phyloP scores from a whole-genome alignment of 2,797 vertebrate species.

The Phaenicophaeus curvirostris region DNA sequence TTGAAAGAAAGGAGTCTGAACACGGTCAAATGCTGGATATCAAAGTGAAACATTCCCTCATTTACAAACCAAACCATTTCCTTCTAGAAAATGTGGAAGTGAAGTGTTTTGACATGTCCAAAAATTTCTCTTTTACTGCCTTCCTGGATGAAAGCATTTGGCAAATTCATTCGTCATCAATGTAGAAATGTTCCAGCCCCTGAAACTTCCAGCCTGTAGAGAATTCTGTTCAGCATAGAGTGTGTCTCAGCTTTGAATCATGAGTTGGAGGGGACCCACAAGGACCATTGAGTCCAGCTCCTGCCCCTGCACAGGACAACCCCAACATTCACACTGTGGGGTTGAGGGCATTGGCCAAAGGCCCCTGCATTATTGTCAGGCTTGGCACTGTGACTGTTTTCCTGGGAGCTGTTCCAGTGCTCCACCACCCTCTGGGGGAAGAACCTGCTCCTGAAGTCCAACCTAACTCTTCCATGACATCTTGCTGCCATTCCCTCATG shows the following conservation, averaged over 20 bases:
- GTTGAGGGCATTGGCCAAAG: no score
- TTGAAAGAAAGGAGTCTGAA: conserved; percentile 1
- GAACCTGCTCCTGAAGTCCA: no score
- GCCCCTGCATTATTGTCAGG: no score
- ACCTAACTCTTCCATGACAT: no score
- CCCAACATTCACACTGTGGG: no score
- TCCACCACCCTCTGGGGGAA: no score
- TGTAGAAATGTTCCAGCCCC: background rate
- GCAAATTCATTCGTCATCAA: background rate
- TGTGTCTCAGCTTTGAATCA: background rate
- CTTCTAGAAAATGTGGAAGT: conserved; percentile 50
- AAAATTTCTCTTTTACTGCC: background rate
- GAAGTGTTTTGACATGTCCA: conserved; percentile 48
- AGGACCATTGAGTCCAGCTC: no score
- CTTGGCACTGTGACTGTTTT: no score
- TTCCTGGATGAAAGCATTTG: conserved; percentile 18
- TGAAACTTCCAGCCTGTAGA: background rate
- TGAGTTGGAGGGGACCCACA: no score
- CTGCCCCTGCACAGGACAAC: no score
- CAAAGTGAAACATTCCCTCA: conserved; percentile 25
- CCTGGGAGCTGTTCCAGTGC: no score
- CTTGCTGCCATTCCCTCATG: no score
- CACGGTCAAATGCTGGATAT: background rate
- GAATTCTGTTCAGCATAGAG: background rate
- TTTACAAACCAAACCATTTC: conserved; percentile 61